Evolutionary conservation across 2,113 vertebrate species (phyloP), one percentile per base, ranked within the genome.

Genomic region (Hystrix brachyura): DNA sequence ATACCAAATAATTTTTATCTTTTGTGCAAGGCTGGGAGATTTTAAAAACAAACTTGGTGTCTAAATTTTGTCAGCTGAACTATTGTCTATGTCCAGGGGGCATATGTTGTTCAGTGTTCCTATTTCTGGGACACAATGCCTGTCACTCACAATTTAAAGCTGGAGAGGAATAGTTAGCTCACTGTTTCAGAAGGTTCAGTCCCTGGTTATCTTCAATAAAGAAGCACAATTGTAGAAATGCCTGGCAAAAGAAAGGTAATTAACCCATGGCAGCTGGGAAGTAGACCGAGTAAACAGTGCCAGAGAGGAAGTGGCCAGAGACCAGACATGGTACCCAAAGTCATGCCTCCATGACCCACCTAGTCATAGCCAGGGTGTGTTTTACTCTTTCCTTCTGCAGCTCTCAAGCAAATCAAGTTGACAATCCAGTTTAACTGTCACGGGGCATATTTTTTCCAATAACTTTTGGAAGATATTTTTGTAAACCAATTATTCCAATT

Each of bases 41-140:
- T 8, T 59, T 90, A 60, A 94, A 94, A 93, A 78, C 51, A 86
- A 93, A 88, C 1, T 13, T 46, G 85, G 6, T 80, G 27, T 60
- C 32, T 72, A 85, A 51, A 59, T 55, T 64, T 91, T 53, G 27
- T 85, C 51, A 72, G 1, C 48, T 71, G 15, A 87, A 65, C 3
- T 18, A 23, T 11, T 19, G 15, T 34, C 29, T 79, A 9, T 53
- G 29, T 34, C 27, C 13, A 53, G 76, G 29, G 48, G 76, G 29
- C 76, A 53, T 32, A 34, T 19, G 29, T 32, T 53, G 29, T 15
- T 53, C 29, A 79, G 4, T 7, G 32, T 53, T 53, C 76, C 48
- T 18, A 53, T 79, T 53, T 53, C 29, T 53, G 15, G 48, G 8
- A 34, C 29, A 34, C 13, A 32, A 34, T 34, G 34, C 3, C 46